Conservation (phyloP, 2,888 invertebrate species). For the Rhodophaea formosa region DNA sequence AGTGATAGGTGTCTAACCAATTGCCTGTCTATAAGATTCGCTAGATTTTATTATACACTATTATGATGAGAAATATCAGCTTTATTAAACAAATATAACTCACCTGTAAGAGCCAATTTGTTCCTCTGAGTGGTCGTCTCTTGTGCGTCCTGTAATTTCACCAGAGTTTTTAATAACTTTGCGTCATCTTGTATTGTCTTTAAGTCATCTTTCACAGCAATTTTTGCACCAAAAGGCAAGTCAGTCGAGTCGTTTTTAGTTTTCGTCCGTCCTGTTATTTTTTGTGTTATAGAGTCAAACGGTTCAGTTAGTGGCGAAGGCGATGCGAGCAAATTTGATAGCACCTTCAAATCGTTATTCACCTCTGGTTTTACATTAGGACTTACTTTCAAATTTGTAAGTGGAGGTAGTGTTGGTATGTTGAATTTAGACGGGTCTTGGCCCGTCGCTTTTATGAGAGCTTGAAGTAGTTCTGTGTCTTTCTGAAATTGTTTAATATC, state of each 20-base stretch:
- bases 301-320: constrained; percentile 63
- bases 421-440: constrained; percentile 73
- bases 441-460: constrained; percentile 69
- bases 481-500: constrained; percentile 75
- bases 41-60: too few relatives aligned
- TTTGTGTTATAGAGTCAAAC: constrained; percentile 52
- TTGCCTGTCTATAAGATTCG: too few relatives aligned
- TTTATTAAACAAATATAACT: constrained; percentile 14
- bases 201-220: constrained; percentile 63
- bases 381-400: constrained; percentile 60
- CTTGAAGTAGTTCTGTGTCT: constrained; percentile 72
- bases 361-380: constrained; percentile 40
- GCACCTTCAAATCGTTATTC: constrained; percentile 55
- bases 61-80: too few relatives aligned
- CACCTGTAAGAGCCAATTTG: constrained; percentile 71
- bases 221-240: constrained; percentile 61
- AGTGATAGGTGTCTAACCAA: too few relatives aligned
- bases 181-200: constrained; percentile 67
- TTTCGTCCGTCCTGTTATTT: constrained; percentile 33
- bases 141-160: constrained; percentile 71
- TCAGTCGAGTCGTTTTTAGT: constrained; percentile 44
- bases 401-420: constrained; percentile 60
- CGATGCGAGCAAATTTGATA: constrained; percentile 62
- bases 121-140: constrained; percentile 65
- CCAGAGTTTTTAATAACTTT: constrained; percentile 72